These are phyloP conservation scores for Echinops telfairi DNA, from an alignment of 2,113 vertebrate genomes.

Conservation along the genomic window DNA sequence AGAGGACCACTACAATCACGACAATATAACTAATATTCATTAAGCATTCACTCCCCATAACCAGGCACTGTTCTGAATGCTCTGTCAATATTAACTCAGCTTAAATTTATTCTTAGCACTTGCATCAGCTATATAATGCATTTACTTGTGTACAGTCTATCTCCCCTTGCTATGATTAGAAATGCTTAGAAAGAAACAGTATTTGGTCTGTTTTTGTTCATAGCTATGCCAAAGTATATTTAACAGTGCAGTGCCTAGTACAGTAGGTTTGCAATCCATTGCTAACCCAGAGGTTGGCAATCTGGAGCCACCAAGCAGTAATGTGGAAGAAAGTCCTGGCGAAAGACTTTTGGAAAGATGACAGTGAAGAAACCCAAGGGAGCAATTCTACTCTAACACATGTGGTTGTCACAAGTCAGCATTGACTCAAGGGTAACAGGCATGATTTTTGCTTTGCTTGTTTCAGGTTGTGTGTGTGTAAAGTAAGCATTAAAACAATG, in stretches of 20 bases:
- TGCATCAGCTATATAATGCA: background rate
- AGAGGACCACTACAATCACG: background rate
- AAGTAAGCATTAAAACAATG: background rate
- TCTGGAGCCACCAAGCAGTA: background rate
- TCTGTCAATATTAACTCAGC: background rate
- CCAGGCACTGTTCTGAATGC: background rate
- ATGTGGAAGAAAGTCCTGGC: background rate
- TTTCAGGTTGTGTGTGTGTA: background rate
- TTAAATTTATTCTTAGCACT: background rate
- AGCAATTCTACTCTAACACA: background rate
- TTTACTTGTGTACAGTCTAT: background rate
- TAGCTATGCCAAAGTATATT: background rate
- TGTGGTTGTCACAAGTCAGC: background rate
- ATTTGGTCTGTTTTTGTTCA: slow-evolving; percentile 1
- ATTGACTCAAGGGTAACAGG: background rate
- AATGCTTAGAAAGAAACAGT: background rate
- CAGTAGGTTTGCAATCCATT: background rate
- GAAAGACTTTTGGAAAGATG: background rate
- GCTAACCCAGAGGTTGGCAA: background rate
- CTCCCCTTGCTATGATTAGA: background rate
- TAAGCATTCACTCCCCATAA: background rate
- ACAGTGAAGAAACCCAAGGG: background rate
- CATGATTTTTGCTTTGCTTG: background rate
- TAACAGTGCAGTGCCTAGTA: background rate
- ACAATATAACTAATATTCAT: fast-evolving